phyloP scores from a whole-genome alignment of 2,888 invertebrate species.

The Copidosoma aretas region DNA sequence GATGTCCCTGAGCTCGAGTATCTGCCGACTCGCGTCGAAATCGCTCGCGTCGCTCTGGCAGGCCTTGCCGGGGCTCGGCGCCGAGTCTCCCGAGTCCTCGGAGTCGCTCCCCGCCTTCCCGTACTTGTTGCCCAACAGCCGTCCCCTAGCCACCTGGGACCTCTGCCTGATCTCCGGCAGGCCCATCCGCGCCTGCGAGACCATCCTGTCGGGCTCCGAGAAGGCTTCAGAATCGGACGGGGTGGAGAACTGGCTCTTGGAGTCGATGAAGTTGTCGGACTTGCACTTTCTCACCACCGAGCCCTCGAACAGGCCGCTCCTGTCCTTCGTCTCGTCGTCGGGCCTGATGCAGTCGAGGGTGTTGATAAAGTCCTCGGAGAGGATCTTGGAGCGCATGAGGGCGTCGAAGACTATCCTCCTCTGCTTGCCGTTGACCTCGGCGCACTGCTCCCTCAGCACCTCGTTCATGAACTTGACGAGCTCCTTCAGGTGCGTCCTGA shows the following conservation, averaged over 20 bases:
- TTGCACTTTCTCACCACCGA: slow-evolving; percentile 48
- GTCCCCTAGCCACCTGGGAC: slow-evolving; percentile 39
- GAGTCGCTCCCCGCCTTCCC: slow-evolving; percentile 56
- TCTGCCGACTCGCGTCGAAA: slow-evolving; percentile 47
- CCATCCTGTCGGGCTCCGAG: slow-evolving; percentile 85
- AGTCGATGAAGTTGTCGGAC: slow-evolving; percentile 48
- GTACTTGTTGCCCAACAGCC: slow-evolving; percentile 49
- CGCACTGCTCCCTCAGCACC: slow-evolving; percentile 50
- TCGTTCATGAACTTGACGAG: slow-evolving; percentile 58
- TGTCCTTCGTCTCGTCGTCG: slow-evolving; percentile 42
- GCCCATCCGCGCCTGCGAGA: slow-evolving; percentile 82
- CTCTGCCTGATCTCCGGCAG: slow-evolving; percentile 63
- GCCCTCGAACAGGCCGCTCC: too few species aligned
- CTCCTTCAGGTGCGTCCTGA: slow-evolving; percentile 55
- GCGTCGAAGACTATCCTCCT: slow-evolving; percentile 54
- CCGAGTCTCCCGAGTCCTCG: slow-evolving; percentile 57
- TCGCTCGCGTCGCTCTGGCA: slow-evolving; percentile 53
- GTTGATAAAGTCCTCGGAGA: slow-evolving; percentile 56
- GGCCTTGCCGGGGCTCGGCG: slow-evolving; percentile 50
- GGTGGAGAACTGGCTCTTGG: slow-evolving; percentile 47
- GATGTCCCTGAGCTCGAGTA: slow-evolving; percentile 54
- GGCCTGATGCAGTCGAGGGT: slow-evolving; percentile 48
- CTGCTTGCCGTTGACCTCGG: slow-evolving; percentile 47
- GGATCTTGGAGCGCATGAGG: slow-evolving; percentile 53
- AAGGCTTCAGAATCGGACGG: slow-evolving; percentile 82